These are phyloP conservation scores for Anolis sagrei DNA, from an alignment of 2,113 vertebrate species.

Conservation along the genomic window DNA sequence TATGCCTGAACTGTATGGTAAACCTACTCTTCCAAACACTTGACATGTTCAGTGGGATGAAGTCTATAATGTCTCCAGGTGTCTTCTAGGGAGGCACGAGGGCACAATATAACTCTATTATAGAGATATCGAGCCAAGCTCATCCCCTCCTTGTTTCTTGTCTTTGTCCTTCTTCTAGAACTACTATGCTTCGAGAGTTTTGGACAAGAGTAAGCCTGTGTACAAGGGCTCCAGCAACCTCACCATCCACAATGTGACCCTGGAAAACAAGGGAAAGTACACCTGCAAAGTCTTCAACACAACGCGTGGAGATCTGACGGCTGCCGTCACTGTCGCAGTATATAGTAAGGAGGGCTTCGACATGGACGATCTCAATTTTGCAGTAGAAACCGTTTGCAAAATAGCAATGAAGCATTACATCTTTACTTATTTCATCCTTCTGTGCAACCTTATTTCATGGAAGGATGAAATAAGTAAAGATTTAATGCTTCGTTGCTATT, in stretches of 20 bases:
- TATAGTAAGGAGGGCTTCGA: constrained; percentile 75
- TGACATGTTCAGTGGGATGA: too few species aligned
- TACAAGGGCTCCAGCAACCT: constrained; percentile 66
- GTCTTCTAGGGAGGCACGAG: too few species aligned
- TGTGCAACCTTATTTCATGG: too few species aligned
- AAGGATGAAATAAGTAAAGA: too few species aligned
- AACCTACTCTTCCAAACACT: too few species aligned
- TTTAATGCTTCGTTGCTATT: too few species aligned
- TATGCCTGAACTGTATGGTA: too few species aligned
- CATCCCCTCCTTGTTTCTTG: not conserved
- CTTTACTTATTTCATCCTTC: too few species aligned
- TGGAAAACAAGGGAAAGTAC: constrained; percentile 80
- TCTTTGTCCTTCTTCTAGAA: constrained; percentile 9
- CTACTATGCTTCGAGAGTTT: not conserved
- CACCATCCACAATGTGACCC: constrained; percentile 78
- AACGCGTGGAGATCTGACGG: not conserved
- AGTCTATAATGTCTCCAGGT: too few species aligned
- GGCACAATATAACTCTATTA: too few species aligned
- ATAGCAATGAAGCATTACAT: too few species aligned
- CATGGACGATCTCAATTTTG: not conserved
- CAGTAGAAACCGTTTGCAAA: too few species aligned
- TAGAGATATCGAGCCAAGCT: not conserved
- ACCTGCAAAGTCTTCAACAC: constrained; percentile 71
- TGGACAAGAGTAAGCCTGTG: rapidly evolving
- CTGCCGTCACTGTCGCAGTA: constrained; percentile 71